Evolutionary conservation across 2,797 vertebrate genomes (phyloP).

Genomic region (Setipinna tenuifilis): DNA sequence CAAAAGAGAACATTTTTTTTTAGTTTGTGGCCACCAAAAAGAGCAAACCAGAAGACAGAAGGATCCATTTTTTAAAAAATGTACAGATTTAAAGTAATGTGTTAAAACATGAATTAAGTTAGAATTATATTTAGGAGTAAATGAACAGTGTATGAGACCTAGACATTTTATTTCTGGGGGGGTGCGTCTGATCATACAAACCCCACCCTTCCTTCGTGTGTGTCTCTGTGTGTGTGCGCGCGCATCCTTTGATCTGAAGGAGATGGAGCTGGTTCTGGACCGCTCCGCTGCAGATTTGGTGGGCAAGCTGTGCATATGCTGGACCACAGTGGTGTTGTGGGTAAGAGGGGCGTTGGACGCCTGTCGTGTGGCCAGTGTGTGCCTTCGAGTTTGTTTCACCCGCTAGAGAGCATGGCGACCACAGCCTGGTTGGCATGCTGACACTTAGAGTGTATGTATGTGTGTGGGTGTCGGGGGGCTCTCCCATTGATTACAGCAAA

Average conservation of each 20-base stretch:
- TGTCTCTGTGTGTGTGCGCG: background rate
- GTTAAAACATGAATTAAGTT: background rate
- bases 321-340: conserved; percentile 77
- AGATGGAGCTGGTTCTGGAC: conserved; percentile 74
- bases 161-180: background rate
- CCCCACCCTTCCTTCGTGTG: background rate
- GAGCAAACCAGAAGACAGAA: background rate
- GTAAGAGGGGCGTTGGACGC: conserved; percentile 68
- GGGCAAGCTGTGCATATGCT: conserved; percentile 74
- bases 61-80: background rate
- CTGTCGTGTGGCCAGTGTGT: background rate
- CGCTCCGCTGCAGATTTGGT: conserved; percentile 68
- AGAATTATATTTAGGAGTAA: background rate
- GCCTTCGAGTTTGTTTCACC: background rate
- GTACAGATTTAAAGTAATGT: background rate
- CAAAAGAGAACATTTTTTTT: background rate
- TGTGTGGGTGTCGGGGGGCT: background rate
- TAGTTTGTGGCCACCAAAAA: background rate
- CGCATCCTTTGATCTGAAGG: conserved; percentile 62
- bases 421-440: conserved; percentile 17
- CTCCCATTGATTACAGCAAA: background rate
- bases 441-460: conserved; percentile 39
- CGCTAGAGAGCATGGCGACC: background rate
- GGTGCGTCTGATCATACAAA: background rate
- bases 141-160: background rate